Conservation (phyloP, 2,888 invertebrate species). For the Lasioglossum figueresi region DNA sequence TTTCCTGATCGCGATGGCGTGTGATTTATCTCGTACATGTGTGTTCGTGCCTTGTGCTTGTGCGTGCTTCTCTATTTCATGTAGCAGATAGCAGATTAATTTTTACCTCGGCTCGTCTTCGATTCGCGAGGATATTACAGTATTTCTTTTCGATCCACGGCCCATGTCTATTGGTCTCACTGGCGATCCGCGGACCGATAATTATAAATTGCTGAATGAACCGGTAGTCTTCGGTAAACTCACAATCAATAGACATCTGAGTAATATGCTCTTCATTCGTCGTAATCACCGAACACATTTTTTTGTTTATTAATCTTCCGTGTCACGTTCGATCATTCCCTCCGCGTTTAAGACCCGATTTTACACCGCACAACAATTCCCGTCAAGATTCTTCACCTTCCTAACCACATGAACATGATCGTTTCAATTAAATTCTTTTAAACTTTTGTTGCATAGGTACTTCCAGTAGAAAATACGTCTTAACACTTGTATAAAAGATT, state of each 20-base stretch:
- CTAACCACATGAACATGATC: slow-evolving; percentile 43
- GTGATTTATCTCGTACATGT: slow-evolving; percentile 77
- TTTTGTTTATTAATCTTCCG: slow-evolving; percentile 1
- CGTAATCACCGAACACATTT: slow-evolving; percentile 41
- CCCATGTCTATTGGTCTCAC: not conserved
- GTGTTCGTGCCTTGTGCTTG: slow-evolving; percentile 75
- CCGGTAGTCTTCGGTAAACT: slow-evolving; percentile 28
- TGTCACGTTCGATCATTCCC: not conserved
- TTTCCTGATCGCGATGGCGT: slow-evolving; percentile 72
- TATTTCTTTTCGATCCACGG: not conserved
- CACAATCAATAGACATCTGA: slow-evolving; percentile 57
- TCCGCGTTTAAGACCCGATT: not conserved
- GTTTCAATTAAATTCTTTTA: slow-evolving; percentile 14
- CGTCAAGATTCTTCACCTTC: slow-evolving; percentile 38
- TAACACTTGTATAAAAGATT: not conserved
- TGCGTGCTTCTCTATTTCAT: slow-evolving; percentile 65
- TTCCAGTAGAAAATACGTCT: slow-evolving; percentile 1
- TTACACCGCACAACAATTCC: not conserved
- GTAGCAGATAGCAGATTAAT: slow-evolving; percentile 46
- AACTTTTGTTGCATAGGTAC: slow-evolving; percentile 8
- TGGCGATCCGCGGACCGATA: not conserved
- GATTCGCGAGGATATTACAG: not conserved
- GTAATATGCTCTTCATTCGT: slow-evolving; percentile 43
- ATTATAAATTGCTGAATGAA: slow-evolving; percentile 25
- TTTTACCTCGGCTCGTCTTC: slow-evolving; percentile 12